These are phyloP conservation scores for Nesidiocoris tenuis DNA, from an alignment of 2,888 invertebrate genomes.

Conservation along the genomic window DNA sequence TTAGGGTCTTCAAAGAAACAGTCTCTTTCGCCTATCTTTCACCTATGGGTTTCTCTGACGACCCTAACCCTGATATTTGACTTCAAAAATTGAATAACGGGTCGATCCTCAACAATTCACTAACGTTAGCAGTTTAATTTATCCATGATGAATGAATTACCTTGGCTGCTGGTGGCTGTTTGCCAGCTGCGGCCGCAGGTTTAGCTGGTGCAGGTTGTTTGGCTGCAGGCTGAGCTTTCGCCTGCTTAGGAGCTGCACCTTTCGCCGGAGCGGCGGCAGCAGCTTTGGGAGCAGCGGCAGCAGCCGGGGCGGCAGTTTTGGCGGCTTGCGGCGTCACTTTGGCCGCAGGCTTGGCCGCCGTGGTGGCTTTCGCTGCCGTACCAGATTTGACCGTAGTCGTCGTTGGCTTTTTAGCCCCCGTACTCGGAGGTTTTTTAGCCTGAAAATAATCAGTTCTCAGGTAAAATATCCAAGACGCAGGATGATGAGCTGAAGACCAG, in stretches of 20 bases:
- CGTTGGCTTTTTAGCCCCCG: slow-evolving; percentile 43
- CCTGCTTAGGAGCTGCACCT: slow-evolving; percentile 44
- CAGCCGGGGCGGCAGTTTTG: slow-evolving; percentile 43
- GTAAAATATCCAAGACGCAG: too few species aligned
- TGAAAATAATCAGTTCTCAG: too few species aligned
- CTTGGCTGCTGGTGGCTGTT: slow-evolving; percentile 56
- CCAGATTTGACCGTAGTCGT: slow-evolving; percentile 45
- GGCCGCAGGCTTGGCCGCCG: slow-evolving; percentile 47
- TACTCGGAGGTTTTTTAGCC: slow-evolving; percentile 47
- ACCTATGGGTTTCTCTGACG: too few species aligned
- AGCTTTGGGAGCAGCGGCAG: slow-evolving; percentile 40
- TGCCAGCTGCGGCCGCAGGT: slow-evolving; percentile 53
- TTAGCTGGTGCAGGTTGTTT: slow-evolving; percentile 44
- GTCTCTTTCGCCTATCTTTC: too few species aligned
- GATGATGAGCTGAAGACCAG: too few species aligned
- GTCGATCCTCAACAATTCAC: too few species aligned
- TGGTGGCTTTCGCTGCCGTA: slow-evolving; percentile 42
- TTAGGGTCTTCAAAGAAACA: too few species aligned
- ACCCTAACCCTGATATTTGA: too few species aligned
- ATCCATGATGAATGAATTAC: too few species aligned
- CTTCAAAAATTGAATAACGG: too few species aligned
- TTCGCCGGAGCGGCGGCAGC: slow-evolving; percentile 45
- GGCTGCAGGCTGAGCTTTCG: slow-evolving; percentile 41
- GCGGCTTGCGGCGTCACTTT: slow-evolving; percentile 45
- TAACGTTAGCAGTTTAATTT: too few species aligned